Evolutionary conservation across 2,113 vertebrate species (phyloP).

Genomic region (Astatotilapia flaviijosephi): DNA sequence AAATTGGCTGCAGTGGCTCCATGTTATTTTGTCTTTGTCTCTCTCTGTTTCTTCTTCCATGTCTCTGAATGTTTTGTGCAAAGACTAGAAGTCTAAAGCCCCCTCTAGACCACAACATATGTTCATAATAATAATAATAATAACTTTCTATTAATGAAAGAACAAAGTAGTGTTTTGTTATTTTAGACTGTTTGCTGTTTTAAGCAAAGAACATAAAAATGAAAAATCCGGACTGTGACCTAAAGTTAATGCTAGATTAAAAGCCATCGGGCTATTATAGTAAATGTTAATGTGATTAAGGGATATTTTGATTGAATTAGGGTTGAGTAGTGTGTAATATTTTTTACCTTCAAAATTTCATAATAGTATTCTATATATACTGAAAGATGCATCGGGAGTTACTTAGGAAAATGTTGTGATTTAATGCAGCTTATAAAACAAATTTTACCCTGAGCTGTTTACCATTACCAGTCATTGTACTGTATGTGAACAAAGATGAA

Average conservation of each 20-base stretch:
- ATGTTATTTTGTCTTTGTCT: background rate
- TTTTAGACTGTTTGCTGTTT: background rate
- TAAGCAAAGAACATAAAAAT: background rate
- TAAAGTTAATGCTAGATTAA: background rate
- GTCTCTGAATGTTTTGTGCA: constrained; percentile 63
- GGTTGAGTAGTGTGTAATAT: background rate
- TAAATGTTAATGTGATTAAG: background rate
- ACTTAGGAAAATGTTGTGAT: background rate
- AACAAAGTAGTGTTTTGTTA: background rate
- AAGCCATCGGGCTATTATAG: background rate
- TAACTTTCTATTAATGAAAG: background rate
- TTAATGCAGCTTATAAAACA: background rate
- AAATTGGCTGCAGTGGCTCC: constrained; percentile 9
- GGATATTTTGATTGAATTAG: background rate
- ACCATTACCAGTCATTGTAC: background rate
- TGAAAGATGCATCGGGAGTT: background rate
- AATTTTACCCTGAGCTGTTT: background rate
- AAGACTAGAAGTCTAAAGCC: constrained; percentile 41
- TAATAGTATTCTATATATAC: background rate
- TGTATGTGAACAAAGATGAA: background rate
- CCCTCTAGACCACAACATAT: background rate
- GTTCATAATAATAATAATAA: background rate
- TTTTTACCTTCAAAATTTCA: background rate
- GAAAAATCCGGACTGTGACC: background rate
- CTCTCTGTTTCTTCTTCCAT: background rate